Evolutionary conservation across 2,797 vertebrate species (phyloP).

Genomic region (Epinephelus coioides): DNA sequence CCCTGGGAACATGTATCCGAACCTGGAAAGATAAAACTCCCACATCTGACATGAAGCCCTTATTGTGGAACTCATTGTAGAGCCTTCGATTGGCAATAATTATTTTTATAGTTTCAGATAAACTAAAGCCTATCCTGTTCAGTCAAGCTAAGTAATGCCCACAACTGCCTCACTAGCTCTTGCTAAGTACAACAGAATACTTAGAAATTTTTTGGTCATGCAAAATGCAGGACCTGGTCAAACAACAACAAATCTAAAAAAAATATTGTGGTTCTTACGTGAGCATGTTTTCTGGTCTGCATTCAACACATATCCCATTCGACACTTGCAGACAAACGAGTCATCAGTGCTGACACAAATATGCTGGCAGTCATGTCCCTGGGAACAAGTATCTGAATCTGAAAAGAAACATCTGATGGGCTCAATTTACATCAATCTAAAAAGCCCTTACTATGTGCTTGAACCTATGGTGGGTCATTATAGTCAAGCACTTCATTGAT

Average conservation of each 20-base stretch:
- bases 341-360: slow-evolving; percentile 76
- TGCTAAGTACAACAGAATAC: too few relatives aligned
- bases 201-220: too few relatives aligned
- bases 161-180: background rate
- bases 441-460: too few relatives aligned
- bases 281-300: slow-evolving; percentile 84
- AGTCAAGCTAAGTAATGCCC: background rate
- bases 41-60: slow-evolving; percentile 7
- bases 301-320: slow-evolving; percentile 81
- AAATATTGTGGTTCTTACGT: slow-evolving; percentile 66
- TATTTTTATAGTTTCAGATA: background rate
- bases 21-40: slow-evolving; percentile 59
- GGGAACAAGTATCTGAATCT: slow-evolving; percentile 77
- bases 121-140: background rate
- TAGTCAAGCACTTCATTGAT: too few relatives aligned
- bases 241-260: too few relatives aligned
- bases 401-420: slow-evolving; percentile 29
- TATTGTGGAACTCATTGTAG: background rate
- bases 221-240: too few relatives aligned
- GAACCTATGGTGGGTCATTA: too few relatives aligned
- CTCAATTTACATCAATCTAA: too few relatives aligned
- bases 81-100: background rate
- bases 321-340: slow-evolving; percentile 83
- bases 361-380: slow-evolving; percentile 84
- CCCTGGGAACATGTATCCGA: slow-evolving; percentile 72